Evolutionary conservation across 2,113 vertebrate genomes (phyloP).

Genomic region (Suricata suricatta): DNA sequence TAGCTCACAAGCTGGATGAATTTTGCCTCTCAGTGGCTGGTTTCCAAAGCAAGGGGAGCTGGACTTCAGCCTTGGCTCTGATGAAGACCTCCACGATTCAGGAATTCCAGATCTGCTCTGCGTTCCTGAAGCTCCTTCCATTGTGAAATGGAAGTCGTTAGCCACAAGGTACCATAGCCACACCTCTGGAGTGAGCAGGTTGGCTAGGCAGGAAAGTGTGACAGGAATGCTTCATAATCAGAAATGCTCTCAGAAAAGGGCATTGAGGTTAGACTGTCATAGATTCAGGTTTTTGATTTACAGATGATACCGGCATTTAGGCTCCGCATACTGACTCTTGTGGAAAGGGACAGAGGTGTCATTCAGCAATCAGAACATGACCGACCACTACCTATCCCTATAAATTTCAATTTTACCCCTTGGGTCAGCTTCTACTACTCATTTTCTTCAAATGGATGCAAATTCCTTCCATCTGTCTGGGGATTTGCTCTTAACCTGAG

Average conservation of each 20-base stretch:
- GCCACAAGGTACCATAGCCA: neutral
- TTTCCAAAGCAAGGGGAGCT: neutral
- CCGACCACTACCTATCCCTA: neutral
- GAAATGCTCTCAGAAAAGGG: neutral
- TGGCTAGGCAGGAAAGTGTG: neutral
- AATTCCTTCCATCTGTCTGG: slow-evolving; percentile 53
- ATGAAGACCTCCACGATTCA: neutral
- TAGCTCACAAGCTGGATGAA: neutral
- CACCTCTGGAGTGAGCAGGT: neutral
- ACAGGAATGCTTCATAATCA: neutral
- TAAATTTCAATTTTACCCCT: slow-evolving; percentile 49
- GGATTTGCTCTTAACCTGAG: slow-evolving; percentile 64
- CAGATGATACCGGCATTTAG: neutral
- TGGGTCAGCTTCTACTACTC: slow-evolving; percentile 35
- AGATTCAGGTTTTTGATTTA: neutral
- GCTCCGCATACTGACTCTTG: neutral
- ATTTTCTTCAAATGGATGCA: slow-evolving; percentile 68
- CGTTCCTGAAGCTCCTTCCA: neutral
- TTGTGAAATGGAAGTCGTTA: neutral
- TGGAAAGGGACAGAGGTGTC: neutral
- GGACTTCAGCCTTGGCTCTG: neutral
- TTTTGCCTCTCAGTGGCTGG: neutral
- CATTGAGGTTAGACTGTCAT: neutral
- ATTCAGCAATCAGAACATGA: slow-evolving; percentile 58
- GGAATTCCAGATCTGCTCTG: neutral